Evolutionary conservation across 2,888 invertebrate species (phyloP).

Genomic region (Phasia obesa): DNA sequence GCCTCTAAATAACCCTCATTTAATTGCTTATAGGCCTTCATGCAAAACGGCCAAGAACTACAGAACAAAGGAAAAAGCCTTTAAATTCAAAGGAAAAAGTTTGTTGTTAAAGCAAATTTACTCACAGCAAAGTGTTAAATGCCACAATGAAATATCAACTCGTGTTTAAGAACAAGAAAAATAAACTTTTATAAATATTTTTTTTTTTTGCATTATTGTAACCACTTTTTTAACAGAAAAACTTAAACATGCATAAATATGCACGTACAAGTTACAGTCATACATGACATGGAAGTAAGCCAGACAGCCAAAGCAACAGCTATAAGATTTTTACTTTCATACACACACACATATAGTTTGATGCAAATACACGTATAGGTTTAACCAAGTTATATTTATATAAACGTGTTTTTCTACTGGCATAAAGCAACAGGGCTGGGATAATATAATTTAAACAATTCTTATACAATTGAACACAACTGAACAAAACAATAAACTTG

Average conservation of each 20-base stretch:
- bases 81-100: constrained; percentile 19
- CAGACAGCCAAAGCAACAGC: constrained; percentile 53
- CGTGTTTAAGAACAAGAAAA: constrained; percentile 57
- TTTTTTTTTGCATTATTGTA: constrained; percentile 15
- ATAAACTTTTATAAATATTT: constrained; percentile 19
- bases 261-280: constrained; percentile 58
- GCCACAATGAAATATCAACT: constrained; percentile 65
- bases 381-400: constrained; percentile 30
- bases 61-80: not conserved
- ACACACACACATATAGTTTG: not conserved
- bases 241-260: constrained; percentile 66
- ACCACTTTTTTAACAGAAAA: constrained; percentile 12
- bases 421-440: constrained; percentile 58
- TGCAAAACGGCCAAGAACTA: constrained; percentile 41
- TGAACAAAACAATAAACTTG: constrained; percentile 48
- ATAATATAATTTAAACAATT: constrained; percentile 65
- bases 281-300: constrained; percentile 54
- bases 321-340: constrained; percentile 2
- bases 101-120: constrained; percentile 45
- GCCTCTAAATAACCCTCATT: constrained; percentile 21
- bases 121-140: constrained; percentile 49
- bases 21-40: constrained; percentile 67
- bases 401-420: not conserved
- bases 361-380: constrained; percentile 29
- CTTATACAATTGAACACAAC: constrained; percentile 64